These are phyloP conservation scores for Euglossa dilemma DNA, from an alignment of 1,140 invertebrate genomes.

Conservation along the genomic window DNA sequence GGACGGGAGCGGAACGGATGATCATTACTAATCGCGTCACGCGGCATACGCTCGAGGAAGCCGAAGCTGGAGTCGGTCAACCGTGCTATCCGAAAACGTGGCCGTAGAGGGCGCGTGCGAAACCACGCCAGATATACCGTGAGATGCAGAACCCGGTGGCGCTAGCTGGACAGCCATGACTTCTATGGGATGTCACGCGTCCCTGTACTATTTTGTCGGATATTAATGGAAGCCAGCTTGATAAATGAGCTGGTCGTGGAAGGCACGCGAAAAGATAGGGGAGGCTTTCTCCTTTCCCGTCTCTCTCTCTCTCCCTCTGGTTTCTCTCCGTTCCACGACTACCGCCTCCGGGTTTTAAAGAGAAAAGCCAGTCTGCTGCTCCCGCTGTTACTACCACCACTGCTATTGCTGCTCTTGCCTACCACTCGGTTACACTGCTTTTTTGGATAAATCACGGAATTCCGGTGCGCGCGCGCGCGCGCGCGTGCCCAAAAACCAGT, in stretches of 20 bases:
- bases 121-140: background rate
- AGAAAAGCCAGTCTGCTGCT: conserved; percentile 54
- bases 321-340: conserved; percentile 39
- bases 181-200: conserved; percentile 70
- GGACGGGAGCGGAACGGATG: background rate
- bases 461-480: background rate
- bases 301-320: background rate
- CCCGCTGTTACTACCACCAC: background rate
- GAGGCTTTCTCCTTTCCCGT: background rate
- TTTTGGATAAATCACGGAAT: conserved; percentile 4
- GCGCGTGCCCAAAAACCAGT: background rate
- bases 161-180: conserved; percentile 53
- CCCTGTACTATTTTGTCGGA: conserved; percentile 71
- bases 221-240: conserved; percentile 73
- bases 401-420: background rate
- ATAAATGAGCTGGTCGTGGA: conserved; percentile 71
- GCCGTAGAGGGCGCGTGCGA: background rate
- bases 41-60: conserved; percentile 23
- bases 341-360: conserved; percentile 60
- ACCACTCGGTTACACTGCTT: background rate
- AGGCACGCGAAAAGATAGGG: conserved; percentile 65
- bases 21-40: conserved; percentile 42
- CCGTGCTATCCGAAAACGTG: conserved; percentile 37
- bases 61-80: conserved; percentile 21
- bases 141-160: conserved; percentile 4